Conservation (phyloP, 2,113 vertebrate species). For the Ceyx margarethae region DNA sequence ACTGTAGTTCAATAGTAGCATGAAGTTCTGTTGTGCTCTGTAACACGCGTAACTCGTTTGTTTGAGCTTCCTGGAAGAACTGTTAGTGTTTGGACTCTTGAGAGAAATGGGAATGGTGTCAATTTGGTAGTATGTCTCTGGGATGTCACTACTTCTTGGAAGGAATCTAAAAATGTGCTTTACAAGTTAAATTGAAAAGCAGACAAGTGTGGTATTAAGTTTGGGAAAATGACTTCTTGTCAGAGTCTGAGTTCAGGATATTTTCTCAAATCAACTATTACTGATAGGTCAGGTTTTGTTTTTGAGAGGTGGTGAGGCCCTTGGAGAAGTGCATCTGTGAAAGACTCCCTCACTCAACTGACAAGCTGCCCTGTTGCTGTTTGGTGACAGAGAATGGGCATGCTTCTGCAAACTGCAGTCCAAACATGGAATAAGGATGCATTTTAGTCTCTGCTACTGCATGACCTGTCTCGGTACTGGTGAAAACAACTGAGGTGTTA, state of each 20-base stretch:
- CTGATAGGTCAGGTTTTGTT: neutral
- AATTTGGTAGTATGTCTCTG: neutral
- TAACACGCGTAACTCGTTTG: neutral
- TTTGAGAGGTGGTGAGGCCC: neutral
- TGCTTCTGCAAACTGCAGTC: rapidly evolving
- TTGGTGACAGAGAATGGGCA: neutral
- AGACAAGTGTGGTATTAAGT: neutral
- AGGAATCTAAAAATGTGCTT: neutral
- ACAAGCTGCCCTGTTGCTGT: neutral
- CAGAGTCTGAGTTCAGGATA: neutral
- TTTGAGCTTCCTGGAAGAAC: neutral
- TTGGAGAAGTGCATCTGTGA: neutral
- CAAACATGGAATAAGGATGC: neutral
- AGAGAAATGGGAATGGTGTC: neutral
- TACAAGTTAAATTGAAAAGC: neutral
- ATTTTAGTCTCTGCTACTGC: neutral
- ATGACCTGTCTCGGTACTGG: no score
- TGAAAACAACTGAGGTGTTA: neutral
- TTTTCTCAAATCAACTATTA: neutral
- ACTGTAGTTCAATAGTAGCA: neutral
- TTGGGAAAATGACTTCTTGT: neutral
- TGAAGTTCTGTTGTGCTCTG: neutral
- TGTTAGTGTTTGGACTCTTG: neutral
- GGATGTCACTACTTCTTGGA: neutral
- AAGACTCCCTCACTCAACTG: neutral